Evolutionary conservation across 2,113 vertebrate species (phyloP).

Genomic region (Capreolus pygargus): DNA sequence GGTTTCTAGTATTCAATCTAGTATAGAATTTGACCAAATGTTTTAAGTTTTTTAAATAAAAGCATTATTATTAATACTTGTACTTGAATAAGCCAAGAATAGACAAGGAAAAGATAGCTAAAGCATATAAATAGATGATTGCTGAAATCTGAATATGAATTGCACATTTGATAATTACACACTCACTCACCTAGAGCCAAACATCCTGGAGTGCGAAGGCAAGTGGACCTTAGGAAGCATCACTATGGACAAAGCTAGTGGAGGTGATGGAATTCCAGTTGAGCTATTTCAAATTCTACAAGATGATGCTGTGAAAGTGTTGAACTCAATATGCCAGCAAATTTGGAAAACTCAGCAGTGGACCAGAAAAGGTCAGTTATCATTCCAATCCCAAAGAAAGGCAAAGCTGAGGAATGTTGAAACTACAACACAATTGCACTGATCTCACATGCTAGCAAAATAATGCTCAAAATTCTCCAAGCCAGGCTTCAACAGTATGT

Average conservation of each 20-base stretch:
- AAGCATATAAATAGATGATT: neutral
- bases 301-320: neutral
- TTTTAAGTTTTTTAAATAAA: neutral
- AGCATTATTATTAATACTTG: neutral
- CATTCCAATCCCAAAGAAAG: neutral
- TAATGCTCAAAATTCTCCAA: neutral
- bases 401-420: neutral
- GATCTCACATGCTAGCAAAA: neutral
- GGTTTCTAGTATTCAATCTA: neutral
- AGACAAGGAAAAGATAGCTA: neutral
- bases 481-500: neutral
- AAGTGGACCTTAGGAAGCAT: neutral
- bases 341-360: neutral
- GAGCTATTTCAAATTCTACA: neutral
- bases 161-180: neutral
- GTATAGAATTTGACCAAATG: neutral
- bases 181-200: neutral
- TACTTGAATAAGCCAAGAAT: neutral
- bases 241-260: neutral
- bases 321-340: neutral
- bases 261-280: neutral
- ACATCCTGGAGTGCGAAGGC: neutral
- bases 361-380: neutral
- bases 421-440: neutral
- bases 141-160: neutral